Evolutionary conservation across 2,113 vertebrate species (phyloP), one percentile per base, ranked within the genome.

Genomic region (Desmodus rotundus): DNA sequence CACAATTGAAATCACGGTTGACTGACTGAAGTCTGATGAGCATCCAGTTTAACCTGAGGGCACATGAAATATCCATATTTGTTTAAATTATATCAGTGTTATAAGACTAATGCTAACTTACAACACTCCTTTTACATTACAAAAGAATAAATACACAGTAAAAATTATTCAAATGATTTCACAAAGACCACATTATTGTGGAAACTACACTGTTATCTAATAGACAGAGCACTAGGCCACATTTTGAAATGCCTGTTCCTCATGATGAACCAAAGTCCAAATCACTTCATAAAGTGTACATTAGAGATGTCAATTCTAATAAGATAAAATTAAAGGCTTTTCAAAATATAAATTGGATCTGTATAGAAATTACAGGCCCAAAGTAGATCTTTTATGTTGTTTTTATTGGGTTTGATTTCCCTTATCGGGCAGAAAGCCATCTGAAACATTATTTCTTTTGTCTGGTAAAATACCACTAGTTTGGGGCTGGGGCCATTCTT

Each of bases 311-410:
- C 45, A 77, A 61, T 83, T 90, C 47, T 45, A 81, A 67, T 73
- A 36, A 91, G 15, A 86, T 86, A 87, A 93, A 93, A 93, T 70
- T 77, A 74, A 43, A 93, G 38, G 1, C 15, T 76, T 96, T 92
- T 68, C 36, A 89, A 70, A 92, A 52, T 72, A 58, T 36, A 80
- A 83, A 89, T 38, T 83, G 28, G 6, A 84, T 92, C n/a, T 80
- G 4, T 54, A 26, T 70, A 58, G 24, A 93, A 63, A 47, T 45
- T 41, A 56, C 17, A 50, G 67, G 41, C 10, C 19, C 56, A 31
- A 38, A 68, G n/a, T 43, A 91, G 33, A 12, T 56, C 52, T 61
- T 63, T 63, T 63, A n/a, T 33, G 7, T 93, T 77, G 31, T 15
- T 91, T 93, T 19, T 2, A 0, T 88, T 93, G 76, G 19, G 16